These are phyloP conservation scores for Damaliscus lunatus DNA, from an alignment of 2,113 vertebrate genomes.

Conservation along the genomic window DNA sequence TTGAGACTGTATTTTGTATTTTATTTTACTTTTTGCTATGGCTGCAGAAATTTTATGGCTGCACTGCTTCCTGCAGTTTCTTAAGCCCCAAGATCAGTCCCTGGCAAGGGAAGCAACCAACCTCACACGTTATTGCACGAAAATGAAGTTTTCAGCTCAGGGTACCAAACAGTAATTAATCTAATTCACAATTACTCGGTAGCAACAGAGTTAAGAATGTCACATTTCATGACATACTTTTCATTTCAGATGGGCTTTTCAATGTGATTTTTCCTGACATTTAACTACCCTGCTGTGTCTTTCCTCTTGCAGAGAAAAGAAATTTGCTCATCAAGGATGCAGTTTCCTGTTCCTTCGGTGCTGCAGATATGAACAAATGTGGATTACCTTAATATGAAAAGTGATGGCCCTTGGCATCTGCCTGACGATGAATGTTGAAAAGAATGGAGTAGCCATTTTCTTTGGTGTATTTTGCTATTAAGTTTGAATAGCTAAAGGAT, in stretches of 20 bases:
- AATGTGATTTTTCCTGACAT: conserved; percentile 66
- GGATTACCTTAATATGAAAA: conserved; percentile 74
- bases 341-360: conserved; percentile 45
- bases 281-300: conserved; percentile 37
- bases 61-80: conserved; percentile 55
- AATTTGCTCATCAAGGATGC: conserved; percentile 63
- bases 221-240: conserved; percentile 57
- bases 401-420: conserved; percentile 49
- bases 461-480: conserved; percentile 68
- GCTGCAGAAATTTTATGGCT: conserved; percentile 2
- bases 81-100: conserved; percentile 46
- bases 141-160: conserved; percentile 69
- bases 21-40: neutral
- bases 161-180: conserved; percentile 65
- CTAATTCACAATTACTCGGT: conserved; percentile 44
- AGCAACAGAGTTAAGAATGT: conserved; percentile 60
- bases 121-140: conserved; percentile 48
- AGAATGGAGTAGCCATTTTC: conserved; percentile 62
- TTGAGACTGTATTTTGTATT: neutral
- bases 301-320: conserved; percentile 61
- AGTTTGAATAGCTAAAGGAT: conserved; percentile 61
- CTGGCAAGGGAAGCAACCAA: conserved; percentile 39
- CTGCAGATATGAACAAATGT: conserved; percentile 59
- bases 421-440: conserved; percentile 65
- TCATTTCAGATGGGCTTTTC: conserved; percentile 59